Percentiles rank a stretch among this genome's conserved stretches.
phyloP scores from a whole-genome alignment of 2,888 invertebrate genomes.

The Blomia tropicalis region DNA sequence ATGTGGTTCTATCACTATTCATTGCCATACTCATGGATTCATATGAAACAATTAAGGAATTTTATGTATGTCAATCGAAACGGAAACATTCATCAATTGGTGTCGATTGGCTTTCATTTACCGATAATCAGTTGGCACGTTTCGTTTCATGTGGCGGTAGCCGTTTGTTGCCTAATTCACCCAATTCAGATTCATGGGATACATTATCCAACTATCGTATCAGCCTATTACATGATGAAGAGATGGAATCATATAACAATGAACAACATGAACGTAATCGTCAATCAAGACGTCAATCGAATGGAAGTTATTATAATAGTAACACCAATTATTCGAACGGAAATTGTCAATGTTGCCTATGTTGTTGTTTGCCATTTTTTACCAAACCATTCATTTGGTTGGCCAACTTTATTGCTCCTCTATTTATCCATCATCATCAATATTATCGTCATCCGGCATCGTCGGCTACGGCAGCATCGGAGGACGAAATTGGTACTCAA shows the following conservation, averaged over 20 bases:
- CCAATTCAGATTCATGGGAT: slow-evolving; percentile 38
- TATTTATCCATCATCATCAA: too few relatives aligned
- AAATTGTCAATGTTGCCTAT: background rate
- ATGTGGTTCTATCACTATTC: slow-evolving; percentile 89
- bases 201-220: background rate
- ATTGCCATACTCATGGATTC: slow-evolving; percentile 98
- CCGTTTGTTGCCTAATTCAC: too few relatives aligned
- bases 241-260: background rate
- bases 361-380: background rate
- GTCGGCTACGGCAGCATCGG: too few relatives aligned
- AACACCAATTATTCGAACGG: background rate
- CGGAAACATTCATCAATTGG: background rate
- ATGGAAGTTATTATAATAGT: too few relatives aligned
- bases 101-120: background rate
- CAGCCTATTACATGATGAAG: slow-evolving; percentile 12
- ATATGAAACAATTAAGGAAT: slow-evolving; percentile 88
- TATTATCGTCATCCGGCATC: too few relatives aligned
- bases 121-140: slow-evolving; percentile 34
- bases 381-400: background rate
- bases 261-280: background rate
- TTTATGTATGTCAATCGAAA: slow-evolving; percentile 55
- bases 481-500: too few relatives aligned
- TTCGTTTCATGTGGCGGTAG: too few relatives aligned
- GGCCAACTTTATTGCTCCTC: too few relatives aligned
- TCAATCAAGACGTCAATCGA: too few relatives aligned